These are phyloP conservation scores for Oreocharis arfaki DNA, from an alignment of 2,113 vertebrate genomes.

Conservation along the genomic window DNA sequence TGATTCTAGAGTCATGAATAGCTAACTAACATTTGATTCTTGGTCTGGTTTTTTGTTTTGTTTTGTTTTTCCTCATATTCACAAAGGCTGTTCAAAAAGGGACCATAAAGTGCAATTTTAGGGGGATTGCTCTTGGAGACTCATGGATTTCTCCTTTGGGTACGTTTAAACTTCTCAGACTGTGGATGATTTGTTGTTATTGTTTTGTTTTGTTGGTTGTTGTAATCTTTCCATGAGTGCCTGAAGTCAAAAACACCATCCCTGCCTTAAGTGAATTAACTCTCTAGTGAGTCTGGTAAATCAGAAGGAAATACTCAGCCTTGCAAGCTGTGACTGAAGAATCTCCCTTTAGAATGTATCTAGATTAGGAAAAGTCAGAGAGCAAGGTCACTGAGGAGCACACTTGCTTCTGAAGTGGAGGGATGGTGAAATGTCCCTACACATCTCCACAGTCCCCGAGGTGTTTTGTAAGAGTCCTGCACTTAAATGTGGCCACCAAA, in stretches of 20 bases:
- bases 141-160: slow-evolving; percentile 96
- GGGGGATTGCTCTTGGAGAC: slow-evolving; percentile 91
- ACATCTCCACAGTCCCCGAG: neutral
- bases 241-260: neutral
- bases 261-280: neutral
- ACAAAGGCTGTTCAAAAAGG: slow-evolving; percentile 78
- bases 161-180: slow-evolving; percentile 63
- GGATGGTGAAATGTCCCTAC: neutral
- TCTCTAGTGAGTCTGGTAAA: neutral
- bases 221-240: neutral
- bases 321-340: neutral
- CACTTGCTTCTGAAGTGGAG: neutral
- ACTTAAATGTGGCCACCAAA: neutral
- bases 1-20: neutral
- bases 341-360: neutral
- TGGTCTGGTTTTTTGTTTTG: neutral
- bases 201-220: neutral
- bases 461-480: neutral
- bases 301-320: neutral
- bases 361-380: neutral
- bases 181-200: neutral
- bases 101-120: slow-evolving; percentile 84
- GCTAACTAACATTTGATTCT: neutral
- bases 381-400: neutral
- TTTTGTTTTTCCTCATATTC: neutral